Evolutionary conservation across 2,113 vertebrate genomes (phyloP), one percentile per base, ranked within the genome.

Genomic region (Gulo gulo): DNA sequence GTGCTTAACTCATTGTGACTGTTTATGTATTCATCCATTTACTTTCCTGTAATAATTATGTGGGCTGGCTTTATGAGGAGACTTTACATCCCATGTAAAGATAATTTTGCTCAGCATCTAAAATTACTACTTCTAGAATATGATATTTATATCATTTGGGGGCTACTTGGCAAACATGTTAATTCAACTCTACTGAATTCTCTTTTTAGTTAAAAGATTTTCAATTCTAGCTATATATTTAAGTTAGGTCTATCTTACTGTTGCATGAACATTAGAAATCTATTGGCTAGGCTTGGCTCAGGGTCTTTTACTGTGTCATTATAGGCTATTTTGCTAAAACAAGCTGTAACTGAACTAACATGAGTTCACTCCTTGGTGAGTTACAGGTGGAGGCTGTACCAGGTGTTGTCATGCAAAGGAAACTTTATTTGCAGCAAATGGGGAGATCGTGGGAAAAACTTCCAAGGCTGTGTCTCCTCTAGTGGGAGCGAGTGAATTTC

Each of bases 141-240:
- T 71, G 67, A 55, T 76, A 83, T 13, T 84, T 36, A 86, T 59
- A 45, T 84, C 4, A 88, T 52, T 61, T 61, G 65, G 39, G 47
- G 71, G n/a, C 31, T 31, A 50, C 23, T 80, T 88, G 52, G 71
- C 11, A 50, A 83, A 63, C 52, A 67, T 52, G 15, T 10, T 93
- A n/a, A 67, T 59, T 80, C 47, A 93, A 16, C 82, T 92, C 52
- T 67, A 31, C 21, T 31, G 50, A 45, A 21, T 78, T 31, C 57
- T 91, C 23, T 78, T 92, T 81, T 47, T 74, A 91, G 67, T 69
- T 79, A 95, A 86, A 92, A n/a, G 74, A 31, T 42, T n/a, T 93
- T 86, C 39, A 74, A 26, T 86, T 57, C 79, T 63, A 88, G n/a
- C 29, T 95, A 61, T 71, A 74, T 16, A 91, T 84, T 86, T 73